Conservation (phyloP, 2,888 invertebrate genomes). For the Pyrrhosoma nymphula region DNA sequence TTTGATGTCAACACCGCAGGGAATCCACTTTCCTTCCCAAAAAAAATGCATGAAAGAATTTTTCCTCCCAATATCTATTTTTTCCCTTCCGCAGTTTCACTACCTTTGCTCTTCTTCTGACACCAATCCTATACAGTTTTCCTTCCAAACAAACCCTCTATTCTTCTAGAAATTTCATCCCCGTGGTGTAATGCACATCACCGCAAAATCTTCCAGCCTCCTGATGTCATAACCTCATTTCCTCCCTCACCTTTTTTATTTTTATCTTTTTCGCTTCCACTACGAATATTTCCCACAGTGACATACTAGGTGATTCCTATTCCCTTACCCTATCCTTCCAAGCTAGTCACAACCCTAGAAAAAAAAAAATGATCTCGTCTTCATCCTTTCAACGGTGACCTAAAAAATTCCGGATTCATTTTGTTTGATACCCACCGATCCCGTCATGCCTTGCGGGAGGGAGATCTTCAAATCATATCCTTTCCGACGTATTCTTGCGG, state of each 20-base stretch:
- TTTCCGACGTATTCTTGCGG: not conserved
- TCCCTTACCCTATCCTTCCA: not conserved
- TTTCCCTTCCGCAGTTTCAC: not conserved
- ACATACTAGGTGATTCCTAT: slow-evolving; percentile 29
- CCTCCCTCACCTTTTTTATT: not conserved
- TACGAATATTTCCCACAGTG: slow-evolving; percentile 42
- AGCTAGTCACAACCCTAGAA: not conserved
- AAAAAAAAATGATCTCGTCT: not conserved
- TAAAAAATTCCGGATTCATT: slow-evolving; percentile 54
- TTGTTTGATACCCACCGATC: not conserved
- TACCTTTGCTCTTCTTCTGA: not conserved
- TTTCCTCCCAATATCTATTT: too few relatives aligned
- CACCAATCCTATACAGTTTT: not conserved
- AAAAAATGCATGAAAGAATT: not conserved
- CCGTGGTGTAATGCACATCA: not conserved
- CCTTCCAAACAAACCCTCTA: not conserved
- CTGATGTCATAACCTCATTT: slow-evolving; percentile 57
- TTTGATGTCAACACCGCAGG: not conserved
- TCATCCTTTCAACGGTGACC: slow-evolving; percentile 40
- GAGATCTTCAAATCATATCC: not conserved
- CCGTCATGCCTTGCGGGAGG: not conserved
- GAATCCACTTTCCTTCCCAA: not conserved
- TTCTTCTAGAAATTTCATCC: too few relatives aligned
- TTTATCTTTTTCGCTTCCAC: slow-evolving; percentile 3
- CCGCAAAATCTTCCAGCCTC: not conserved